A percentile compares a stretch with the other conserved stretches of the same genome.
phyloP scores from a whole-genome alignment of 2,888 invertebrate genomes.

The Philonicus albiceps region DNA sequence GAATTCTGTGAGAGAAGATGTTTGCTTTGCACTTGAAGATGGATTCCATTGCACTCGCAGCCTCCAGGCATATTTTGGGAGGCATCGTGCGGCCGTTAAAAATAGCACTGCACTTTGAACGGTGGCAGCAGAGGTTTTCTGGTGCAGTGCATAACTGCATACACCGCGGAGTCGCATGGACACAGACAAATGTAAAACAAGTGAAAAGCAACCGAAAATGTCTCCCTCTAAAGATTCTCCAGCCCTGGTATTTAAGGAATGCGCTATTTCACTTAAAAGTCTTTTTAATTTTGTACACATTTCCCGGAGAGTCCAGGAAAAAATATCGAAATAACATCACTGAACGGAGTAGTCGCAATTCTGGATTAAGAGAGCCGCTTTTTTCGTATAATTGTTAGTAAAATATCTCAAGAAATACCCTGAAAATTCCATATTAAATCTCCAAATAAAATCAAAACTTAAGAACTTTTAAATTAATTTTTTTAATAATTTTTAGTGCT shows the following conservation, averaged over 20 bases:
- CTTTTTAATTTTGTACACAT: not conserved
- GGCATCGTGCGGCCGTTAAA: not conserved
- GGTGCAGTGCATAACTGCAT: not conserved
- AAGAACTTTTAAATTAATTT: too few species aligned
- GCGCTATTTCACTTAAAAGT: not conserved
- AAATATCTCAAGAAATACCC: too few species aligned
- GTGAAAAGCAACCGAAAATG: not conserved
- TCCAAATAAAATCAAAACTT: too few species aligned
- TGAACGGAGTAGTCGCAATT: not conserved
- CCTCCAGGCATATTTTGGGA: slow-evolving; percentile 31
- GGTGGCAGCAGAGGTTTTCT: not conserved
- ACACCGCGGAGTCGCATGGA: not conserved
- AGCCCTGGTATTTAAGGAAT: not conserved
- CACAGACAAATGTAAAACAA: slow-evolving; percentile 14
- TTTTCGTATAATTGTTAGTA: too few species aligned
- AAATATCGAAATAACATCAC: not conserved
- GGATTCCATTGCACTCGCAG: slow-evolving; percentile 15
- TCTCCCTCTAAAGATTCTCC: not conserved
- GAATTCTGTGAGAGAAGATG: slow-evolving; percentile 12
- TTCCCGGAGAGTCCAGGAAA: not conserved
- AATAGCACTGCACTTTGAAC: slow-evolving; percentile 32
- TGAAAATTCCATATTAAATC: too few species aligned
- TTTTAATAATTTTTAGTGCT: too few species aligned
- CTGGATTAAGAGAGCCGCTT: not conserved
- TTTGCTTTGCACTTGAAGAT: slow-evolving; percentile 30